Evolutionary conservation across 2,888 invertebrate genomes (phyloP), one percentile per base, ranked within the genome.

Genomic region (Drosophila crucigera): DNA sequence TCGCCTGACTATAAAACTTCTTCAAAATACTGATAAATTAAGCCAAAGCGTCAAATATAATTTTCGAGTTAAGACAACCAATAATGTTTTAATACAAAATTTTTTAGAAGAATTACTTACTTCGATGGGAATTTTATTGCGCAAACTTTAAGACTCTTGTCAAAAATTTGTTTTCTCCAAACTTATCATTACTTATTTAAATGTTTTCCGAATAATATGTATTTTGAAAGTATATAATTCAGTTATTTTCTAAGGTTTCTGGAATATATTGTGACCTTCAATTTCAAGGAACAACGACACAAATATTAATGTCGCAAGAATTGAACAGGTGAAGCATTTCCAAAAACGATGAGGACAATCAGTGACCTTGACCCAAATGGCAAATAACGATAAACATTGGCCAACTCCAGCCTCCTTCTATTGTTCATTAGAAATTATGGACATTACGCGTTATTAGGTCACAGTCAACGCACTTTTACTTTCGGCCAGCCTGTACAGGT

Each of bases 381-480:
- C 53, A 53, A 35, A 55, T 56, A 41, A 53, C 35, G 25, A 50
- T 30, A 55, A 11, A 54, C 62, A 54, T 35, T 62, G 54, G 11
- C 47, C 35, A 22, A 6, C 55, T 5, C 10, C 22, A 11, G 39
- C 19, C 58, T 55, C 56, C 33, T 33, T n/a, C n/a, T 50, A 65
- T 68, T 78, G 76, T 62, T 9, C 41, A 47, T 50, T 52, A 25
- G 64, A 62, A 65, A 43, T 73, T 11, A 60, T 54, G 59, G 62
- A 50, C 68, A 86, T 73, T 66, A 71, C 64, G 84, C 84, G 72
- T 81, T 86, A 83, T 87, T 87, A 73, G 90, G 83, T 87, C 88
- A 89, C 60, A 78, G 56, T 22, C 33, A 47, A 65, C 49, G 61
- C 82, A 78, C 90, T 87, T 82, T 84, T 84, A 73, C 88, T 84